Percentiles rank a stretch among this genome's conserved stretches.
phyloP scores from a whole-genome alignment of 2,113 vertebrate species.

The Gymnobelideus leadbeateri region DNA sequence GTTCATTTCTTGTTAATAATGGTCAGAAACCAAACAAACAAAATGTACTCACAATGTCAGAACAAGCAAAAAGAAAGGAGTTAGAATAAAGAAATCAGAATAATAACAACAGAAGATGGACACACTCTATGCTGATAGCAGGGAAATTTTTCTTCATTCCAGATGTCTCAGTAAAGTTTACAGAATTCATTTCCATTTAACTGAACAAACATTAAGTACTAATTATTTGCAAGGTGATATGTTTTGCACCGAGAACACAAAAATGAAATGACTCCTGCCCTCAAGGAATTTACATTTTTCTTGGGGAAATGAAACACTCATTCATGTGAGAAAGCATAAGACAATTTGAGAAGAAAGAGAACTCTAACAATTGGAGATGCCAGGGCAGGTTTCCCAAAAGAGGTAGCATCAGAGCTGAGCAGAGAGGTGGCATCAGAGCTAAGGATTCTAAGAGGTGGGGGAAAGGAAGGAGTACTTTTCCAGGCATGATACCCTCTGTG shows the following conservation, averaged over 20 bases:
- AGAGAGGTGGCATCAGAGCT: background rate
- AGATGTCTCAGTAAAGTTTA: background rate
- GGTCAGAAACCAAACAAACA: background rate
- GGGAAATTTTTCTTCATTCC: background rate
- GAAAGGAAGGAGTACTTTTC: background rate
- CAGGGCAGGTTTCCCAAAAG: background rate
- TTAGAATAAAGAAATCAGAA: background rate
- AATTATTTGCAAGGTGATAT: background rate
- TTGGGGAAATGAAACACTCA: background rate
- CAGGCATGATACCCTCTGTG: background rate
- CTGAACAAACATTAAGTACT: background rate
- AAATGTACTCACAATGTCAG: background rate
- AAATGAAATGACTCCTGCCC: background rate
- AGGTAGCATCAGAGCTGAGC: background rate
- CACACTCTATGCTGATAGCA: background rate
- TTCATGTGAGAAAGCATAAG: too few relatives aligned
- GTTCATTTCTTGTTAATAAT: background rate
- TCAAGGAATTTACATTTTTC: background rate
- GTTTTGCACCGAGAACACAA: background rate
- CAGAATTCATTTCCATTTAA: background rate
- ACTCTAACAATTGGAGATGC: too few relatives aligned
- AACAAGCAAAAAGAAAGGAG: conserved; percentile 32
- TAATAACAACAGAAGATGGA: background rate
- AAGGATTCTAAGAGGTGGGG: background rate
- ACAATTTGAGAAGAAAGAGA: too few relatives aligned